Conservation (phyloP, 1,140 invertebrate species). For the Anthonomus grandis region DNA sequence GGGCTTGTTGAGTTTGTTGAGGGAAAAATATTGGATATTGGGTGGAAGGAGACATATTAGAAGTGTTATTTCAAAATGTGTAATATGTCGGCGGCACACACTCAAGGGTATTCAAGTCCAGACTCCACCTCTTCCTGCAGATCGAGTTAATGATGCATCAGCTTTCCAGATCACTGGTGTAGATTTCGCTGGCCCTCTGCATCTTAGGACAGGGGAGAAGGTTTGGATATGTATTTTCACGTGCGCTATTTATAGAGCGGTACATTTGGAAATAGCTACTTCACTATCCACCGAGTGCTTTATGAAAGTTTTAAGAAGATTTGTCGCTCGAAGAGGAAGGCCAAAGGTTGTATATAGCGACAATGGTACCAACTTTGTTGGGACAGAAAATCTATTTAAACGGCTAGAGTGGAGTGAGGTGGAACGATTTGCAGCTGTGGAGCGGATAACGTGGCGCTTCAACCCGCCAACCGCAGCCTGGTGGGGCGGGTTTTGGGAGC, state of each 20-base stretch:
- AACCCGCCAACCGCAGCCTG: constrained; percentile 19
- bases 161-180: constrained; percentile 32
- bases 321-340: constrained; percentile 8
- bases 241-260: constrained; percentile 37
- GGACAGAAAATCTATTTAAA: constrained; percentile 21
- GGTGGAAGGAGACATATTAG: constrained; percentile 33
- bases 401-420: not conserved
- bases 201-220: constrained; percentile 24
- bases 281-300: constrained; percentile 41
- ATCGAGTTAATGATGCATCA: constrained; percentile 35
- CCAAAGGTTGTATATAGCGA: constrained; percentile 15
- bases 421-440: not conserved
- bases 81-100: constrained; percentile 33
- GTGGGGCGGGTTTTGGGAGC: too few relatives aligned
- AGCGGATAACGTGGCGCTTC: constrained; percentile 21
- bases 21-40: too few relatives aligned
- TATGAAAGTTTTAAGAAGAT: constrained; percentile 27
- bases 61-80: constrained; percentile 35
- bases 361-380: constrained; percentile 22
- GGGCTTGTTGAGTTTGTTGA: too few relatives aligned
- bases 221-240: constrained; percentile 44
- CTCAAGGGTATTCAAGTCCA: constrained; percentile 30
- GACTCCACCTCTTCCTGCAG: constrained; percentile 35
- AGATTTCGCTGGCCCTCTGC: constrained; percentile 33
- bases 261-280: constrained; percentile 23